phyloP scores from a whole-genome alignment of 2,888 invertebrate genomes.

The Phortica magna region DNA sequence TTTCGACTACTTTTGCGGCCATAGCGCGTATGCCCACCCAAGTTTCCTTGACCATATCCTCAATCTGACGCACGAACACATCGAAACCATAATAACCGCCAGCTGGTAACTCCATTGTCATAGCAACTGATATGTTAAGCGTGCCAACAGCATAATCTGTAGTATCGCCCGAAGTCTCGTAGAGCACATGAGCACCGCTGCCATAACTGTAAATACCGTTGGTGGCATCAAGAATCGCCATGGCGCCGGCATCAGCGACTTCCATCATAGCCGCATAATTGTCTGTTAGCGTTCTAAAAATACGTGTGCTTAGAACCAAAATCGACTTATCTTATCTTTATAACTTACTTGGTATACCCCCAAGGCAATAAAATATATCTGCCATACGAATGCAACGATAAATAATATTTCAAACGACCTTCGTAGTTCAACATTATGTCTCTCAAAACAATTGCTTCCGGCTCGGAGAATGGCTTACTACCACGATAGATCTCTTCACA shows the following conservation, averaged over 20 bases:
- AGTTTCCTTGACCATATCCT: constrained; percentile 79
- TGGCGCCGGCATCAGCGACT: constrained; percentile 71
- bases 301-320: constrained; percentile 2
- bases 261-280: constrained; percentile 76
- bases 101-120: constrained; percentile 82
- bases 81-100: constrained; percentile 79
- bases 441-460: constrained; percentile 81
- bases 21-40: constrained; percentile 78
- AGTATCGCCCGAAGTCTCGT: constrained; percentile 81
- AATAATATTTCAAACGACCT: constrained; percentile 80
- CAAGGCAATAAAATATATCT: constrained; percentile 84
- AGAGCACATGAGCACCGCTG: constrained; percentile 77
- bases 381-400: constrained; percentile 87
- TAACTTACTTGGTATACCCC: constrained; percentile 80
- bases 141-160: constrained; percentile 82
- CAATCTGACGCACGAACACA: constrained; percentile 71
- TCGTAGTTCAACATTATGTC: constrained; percentile 80
- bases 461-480: constrained; percentile 81
- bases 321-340: background rate
- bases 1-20: constrained; percentile 61
- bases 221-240: constrained; percentile 71
- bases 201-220: constrained; percentile 76
- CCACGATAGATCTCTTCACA: constrained; percentile 82
- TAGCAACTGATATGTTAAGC: constrained; percentile 56
- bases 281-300: constrained; percentile 70